Base-by-base conservation (phyloP, 2,113 vertebrate genomes). In the Abramis brama region DNA sequence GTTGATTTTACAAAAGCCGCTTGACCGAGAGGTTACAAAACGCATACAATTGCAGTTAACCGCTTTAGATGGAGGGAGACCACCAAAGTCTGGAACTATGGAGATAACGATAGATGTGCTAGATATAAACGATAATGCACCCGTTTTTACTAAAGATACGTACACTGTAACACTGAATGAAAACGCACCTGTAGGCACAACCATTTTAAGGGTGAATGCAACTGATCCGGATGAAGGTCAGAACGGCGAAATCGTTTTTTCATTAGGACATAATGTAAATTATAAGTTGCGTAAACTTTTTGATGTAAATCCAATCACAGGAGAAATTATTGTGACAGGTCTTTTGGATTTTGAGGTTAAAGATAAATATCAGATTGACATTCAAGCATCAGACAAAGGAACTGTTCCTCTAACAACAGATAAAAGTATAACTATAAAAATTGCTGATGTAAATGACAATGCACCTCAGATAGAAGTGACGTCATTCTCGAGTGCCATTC, bases 381-480 rank as follows among this genome's bases (percentile, higher is more conserved):
- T 92, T 43, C 87, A 90, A 30, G 90, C 91, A 2, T 89, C 88
- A 0, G 91, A 92, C 33, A 90, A 84, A 85, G 91, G 91, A 9
- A 2, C 0, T 8, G 50, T 43, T 47, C 90, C 91, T 2, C 75
- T 84, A 25, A 85, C n/a, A 52, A 47, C 85, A 17, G 86, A 91
- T 30, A 90, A 90, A 27, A 92, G 7, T 30, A 59, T 93, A 2
- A 87, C 71, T 12, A 88, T 92, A 60, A 87, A 90, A 75, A 84
- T 93, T 4, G 36, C 89, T 17, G 92, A 93, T 59, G n/a, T 91
- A 6, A 93, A 92, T 71, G 92, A 93, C 36, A 97, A 97, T 3
- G 92, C 91, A 4, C 96, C 96, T 5, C 94, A 96, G 70, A 95
- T 97, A 82, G 90, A 95, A 52, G 91, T 97, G 76, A 96, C 94